Conservation (phyloP, 35 echinoderm and acorn worm genomes). For the Hemicentrotus pulcherrimus region DNA sequence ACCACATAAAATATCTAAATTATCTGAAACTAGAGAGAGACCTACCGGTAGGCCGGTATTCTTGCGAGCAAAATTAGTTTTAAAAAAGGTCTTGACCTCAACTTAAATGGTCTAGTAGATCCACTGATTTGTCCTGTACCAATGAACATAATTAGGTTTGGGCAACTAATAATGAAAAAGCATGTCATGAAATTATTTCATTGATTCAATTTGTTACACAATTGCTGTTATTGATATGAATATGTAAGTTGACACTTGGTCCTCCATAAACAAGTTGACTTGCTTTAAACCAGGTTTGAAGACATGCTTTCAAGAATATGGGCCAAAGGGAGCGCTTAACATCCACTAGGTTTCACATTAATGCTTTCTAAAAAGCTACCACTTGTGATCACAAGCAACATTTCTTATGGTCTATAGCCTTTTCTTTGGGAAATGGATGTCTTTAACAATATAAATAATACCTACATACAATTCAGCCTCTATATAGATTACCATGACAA, state of each 20-base stretch:
- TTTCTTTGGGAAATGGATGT: not conserved
- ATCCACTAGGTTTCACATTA: not conserved
- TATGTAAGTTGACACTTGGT: not conserved
- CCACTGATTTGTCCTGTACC: no score
- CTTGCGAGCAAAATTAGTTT: not conserved
- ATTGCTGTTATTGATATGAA: no score
- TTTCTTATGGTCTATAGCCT: not conserved
- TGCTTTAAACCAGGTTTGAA: not conserved
- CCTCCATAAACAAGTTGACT: not conserved
- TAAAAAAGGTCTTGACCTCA: no score
- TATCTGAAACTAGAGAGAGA: not conserved
- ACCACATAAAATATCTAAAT: not conserved
- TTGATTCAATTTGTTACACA: no score
- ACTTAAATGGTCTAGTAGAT: no score
- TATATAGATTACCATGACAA: not conserved
- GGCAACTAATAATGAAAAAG: no score
- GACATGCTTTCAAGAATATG: not conserved
- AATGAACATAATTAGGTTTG: no score
- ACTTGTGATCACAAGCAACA: not conserved
- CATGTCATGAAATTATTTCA: not conserved
- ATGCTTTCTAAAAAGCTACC: not conserved
- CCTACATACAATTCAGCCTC: not conserved
- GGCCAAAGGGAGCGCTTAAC: not conserved
- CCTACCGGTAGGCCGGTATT: not conserved
- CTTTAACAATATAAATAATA: not conserved